Base-by-base conservation (phyloP, 1,140 invertebrate genomes). In the Ladona fulva region DNA sequence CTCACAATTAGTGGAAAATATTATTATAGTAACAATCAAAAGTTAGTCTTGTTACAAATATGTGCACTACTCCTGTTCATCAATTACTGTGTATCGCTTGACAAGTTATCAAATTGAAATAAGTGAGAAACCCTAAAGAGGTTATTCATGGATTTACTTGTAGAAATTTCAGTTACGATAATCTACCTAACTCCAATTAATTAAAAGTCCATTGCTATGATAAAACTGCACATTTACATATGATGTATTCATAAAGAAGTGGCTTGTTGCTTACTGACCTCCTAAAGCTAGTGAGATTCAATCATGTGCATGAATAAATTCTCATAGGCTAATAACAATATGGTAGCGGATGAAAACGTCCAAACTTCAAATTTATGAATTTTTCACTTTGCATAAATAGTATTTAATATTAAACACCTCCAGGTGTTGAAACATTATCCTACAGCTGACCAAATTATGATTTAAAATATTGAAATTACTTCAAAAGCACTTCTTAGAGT, bases 271-370 rank as follows among this genome's bases (percentile, higher is more conserved):
- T 66, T 66, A 66, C 52, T 66, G 52, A 66, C 52, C 52, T 66
- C 52, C 52, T 66, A 66, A 66, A 66, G 52, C 52, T 66, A 66
- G 52, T 66, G 52, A 66, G 52, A 66, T 66, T 66, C 52, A 66
- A 66, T 66, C 52, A 66, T 66, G 52, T 66, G n/a, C n/a, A 66
- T 66, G 52, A 66, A 66, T 37, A 66, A 16, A 66, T 66, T 19
- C n/a, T 16, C 52, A 66, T 66, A 66, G 52, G 52, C n/a, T 66
- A 66, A 66, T 66, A 19, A 66, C n/a, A 22, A 66, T 66, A 66
- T 66, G 52, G 29, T 66, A 66, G 52, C 14, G 52, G 52, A 66
- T 66, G 52, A 66, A 66, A 66, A 66, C 52, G 52, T 66, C 52
- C 52, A 66, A 66, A 66, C n/a, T 66, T 66, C 14, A 66, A 66